Base-by-base conservation (phyloP, 2,888 invertebrate genomes). In the Syrista parreyssii region DNA sequence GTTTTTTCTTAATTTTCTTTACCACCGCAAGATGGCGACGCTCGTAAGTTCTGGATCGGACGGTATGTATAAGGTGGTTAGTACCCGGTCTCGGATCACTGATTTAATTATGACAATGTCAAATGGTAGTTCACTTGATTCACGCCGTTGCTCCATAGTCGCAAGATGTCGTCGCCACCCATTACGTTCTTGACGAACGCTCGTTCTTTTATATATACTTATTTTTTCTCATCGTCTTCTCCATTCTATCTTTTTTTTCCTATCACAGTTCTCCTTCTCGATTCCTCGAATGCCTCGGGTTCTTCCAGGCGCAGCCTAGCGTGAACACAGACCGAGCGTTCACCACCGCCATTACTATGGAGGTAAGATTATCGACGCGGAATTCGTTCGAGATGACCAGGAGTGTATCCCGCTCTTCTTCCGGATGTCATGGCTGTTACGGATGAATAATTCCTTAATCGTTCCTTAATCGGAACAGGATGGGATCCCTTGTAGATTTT, bases 21-120 rank as follows among this genome's bases (percentile, higher is more conserved):
- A 77, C 79, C 77, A 68, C 75, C 76, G 76, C 73, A 15, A 76
- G 76, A 68, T 73, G 79, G 76, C 80, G 69, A 77, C 74, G 73
- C 76, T 78, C 80, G 55, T 23, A 55, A 9, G 23, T 55, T 55
- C 23, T 1, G 9, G 23, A 23, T 9, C 23, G 40, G 40, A 55
- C 40, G 23, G 6, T 23, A 23, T 55, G 6, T 15, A 23, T 9
- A 23, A 55, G 23, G 23, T 55, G 23, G 9, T 55, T 23, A 9
- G 55, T 55, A 23, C 9, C 6, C 55, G 55, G 55, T 55, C 55
- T 23, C 55, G 23, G 23, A 9, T 23, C 55, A 55, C 55, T 55
- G 55, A 55, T 55, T 55, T 55, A 6, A 55, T 55, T 23, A 23
- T 55, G 23, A 55, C 40, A 55, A 55, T 23, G 55, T 55, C 23